A percentile compares a stretch with the other conserved stretches of the same genome.
Evolutionary conservation across 2,113 vertebrate species (phyloP).

Genomic region (Hippopotamus amphibius): DNA sequence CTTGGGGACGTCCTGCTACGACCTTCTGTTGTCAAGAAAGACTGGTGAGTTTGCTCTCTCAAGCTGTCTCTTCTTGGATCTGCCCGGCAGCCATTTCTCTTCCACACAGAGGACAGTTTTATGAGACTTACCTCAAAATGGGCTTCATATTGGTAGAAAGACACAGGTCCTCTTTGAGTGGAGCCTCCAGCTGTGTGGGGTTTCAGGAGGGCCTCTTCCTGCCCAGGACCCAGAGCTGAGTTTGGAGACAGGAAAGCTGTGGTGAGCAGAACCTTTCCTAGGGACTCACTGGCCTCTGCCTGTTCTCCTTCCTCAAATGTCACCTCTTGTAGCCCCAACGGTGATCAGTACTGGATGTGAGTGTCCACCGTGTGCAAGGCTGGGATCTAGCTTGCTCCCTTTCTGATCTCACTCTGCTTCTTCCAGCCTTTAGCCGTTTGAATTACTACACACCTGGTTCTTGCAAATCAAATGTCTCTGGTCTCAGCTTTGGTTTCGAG

Average conservation of each 20-base stretch:
- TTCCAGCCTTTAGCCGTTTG: neutral
- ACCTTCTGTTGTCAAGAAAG: neutral
- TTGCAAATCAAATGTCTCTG: neutral
- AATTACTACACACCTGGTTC: neutral
- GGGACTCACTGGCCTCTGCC: rapidly evolving
- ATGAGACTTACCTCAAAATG: too few species aligned
- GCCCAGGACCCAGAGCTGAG: neutral
- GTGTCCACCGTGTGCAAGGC: rapidly evolving
- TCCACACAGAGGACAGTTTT: neutral
- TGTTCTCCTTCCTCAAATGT: neutral
- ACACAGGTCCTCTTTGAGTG: neutral
- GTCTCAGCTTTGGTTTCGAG: neutral
- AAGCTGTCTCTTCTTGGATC: neutral
- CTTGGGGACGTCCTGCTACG: neutral
- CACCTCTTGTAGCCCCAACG: neutral
- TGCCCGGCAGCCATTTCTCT: neutral
- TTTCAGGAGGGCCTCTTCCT: neutral
- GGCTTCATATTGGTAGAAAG: neutral
- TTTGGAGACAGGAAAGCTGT: neutral
- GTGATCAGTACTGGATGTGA: neutral
- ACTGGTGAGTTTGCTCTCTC: neutral
- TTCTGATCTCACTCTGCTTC: neutral
- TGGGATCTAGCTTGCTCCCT: neutral
- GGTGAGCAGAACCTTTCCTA: neutral
- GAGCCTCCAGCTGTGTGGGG: rapidly evolving